phyloP scores from a whole-genome alignment of 2,888 invertebrate species.

The Dicyrtomina minuta region DNA sequence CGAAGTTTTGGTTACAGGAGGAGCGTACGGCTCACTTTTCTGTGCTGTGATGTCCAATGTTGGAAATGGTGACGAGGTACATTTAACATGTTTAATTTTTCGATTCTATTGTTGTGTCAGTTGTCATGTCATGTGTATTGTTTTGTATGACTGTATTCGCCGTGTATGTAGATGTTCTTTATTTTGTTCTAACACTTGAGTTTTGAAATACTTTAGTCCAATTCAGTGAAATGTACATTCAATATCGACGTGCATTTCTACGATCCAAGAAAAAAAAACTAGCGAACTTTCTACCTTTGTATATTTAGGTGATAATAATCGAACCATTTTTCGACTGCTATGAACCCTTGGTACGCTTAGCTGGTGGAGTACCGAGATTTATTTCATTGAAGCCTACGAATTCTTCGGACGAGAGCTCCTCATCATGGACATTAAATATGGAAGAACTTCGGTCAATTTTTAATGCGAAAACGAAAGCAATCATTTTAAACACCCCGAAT shows the following conservation, averaged over 20 bases:
- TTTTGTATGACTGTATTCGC: too few relatives aligned
- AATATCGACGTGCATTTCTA: too few relatives aligned
- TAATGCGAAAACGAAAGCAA: constrained; percentile 84
- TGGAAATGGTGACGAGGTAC: constrained; percentile 50
- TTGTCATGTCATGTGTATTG: not conserved
- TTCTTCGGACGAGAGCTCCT: constrained; percentile 64
- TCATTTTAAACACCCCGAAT: constrained; percentile 96
- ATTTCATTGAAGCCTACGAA: constrained; percentile 78
- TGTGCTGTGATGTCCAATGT: constrained; percentile 69
- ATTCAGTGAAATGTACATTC: not conserved
- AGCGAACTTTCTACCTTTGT: too few relatives aligned
- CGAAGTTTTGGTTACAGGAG: constrained; percentile 85
- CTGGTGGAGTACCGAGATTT: constrained; percentile 82
- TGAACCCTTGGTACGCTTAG: constrained; percentile 61
- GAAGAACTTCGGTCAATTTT: constrained; percentile 78
- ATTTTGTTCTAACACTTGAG: too few relatives aligned
- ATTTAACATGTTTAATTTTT: not conserved
- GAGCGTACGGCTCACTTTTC: constrained; percentile 94
- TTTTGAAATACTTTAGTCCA: too few relatives aligned
- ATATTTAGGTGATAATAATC: constrained; percentile 49
- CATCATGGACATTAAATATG: constrained; percentile 86
- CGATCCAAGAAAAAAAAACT: too few relatives aligned
- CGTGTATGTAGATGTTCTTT: too few relatives aligned
- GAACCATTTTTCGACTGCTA: constrained; percentile 52
- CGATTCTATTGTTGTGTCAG: not conserved